phyloP scores from a whole-genome alignment of 2,888 invertebrate genomes.

The Physocephala rufipes region DNA sequence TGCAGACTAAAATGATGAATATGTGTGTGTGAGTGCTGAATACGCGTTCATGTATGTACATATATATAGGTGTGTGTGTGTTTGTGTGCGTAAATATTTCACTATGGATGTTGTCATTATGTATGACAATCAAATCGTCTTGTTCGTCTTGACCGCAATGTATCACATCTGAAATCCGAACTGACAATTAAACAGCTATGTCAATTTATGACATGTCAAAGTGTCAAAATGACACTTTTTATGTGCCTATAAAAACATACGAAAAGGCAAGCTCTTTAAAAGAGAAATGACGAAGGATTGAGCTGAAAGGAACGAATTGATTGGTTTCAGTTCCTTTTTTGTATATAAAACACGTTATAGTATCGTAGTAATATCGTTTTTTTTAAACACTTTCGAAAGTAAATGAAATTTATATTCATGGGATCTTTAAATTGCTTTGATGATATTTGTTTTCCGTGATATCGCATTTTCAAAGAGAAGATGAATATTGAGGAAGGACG shows the following conservation, averaged over 20 bases:
- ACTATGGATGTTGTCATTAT: conserved; percentile 44
- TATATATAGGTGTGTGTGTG: not conserved
- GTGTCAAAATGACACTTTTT: conserved; percentile 51
- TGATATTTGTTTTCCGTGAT: no score
- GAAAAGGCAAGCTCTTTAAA: no score
- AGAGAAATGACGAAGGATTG: no score
- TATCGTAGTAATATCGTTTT: no score
- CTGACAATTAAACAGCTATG: conserved; percentile 49
- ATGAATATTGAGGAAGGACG: no score
- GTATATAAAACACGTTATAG: no score
- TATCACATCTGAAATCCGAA: conserved; percentile 33
- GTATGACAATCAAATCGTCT: conserved; percentile 45
- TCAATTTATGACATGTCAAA: conserved; percentile 49
- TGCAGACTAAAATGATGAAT: not conserved
- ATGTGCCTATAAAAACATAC: conserved; percentile 45
- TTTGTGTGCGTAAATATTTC: not conserved
- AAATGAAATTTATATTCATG: no score
- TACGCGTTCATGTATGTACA: not conserved
- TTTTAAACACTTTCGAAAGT: no score
- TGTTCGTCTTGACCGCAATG: conserved; percentile 38
- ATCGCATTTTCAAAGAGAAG: no score
- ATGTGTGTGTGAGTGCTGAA: not conserved
- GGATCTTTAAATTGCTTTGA: no score
- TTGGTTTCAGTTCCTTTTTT: no score
- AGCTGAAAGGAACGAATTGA: no score